Evolutionary conservation across 2,113 vertebrate species (phyloP).

Genomic region (Larimichthys polyactis): DNA sequence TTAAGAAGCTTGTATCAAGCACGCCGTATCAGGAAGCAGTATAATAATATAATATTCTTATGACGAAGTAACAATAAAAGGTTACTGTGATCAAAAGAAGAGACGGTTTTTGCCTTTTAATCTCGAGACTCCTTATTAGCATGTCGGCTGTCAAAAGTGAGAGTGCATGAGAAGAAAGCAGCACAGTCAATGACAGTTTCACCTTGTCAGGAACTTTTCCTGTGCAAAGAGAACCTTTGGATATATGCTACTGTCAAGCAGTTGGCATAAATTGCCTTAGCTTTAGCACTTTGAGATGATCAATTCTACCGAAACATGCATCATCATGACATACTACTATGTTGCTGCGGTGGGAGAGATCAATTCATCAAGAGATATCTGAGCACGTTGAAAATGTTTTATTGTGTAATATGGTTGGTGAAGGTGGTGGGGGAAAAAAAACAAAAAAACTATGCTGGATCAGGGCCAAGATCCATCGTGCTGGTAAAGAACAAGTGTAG

Average conservation of each 20-base stretch:
- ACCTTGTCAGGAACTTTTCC: slow-evolving; percentile 36
- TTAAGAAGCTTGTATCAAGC: neutral
- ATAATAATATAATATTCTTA: neutral
- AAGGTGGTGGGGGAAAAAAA: slow-evolving; percentile 29
- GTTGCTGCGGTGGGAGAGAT: slow-evolving; percentile 35
- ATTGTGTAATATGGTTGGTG: slow-evolving; percentile 39
- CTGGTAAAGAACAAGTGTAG: slow-evolving; percentile 22
- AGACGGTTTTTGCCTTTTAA: neutral
- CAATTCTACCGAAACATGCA: slow-evolving; percentile 57
- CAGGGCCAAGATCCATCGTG: slow-evolving; percentile 34
- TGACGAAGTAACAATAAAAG: neutral
- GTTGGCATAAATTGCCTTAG: slow-evolving; percentile 45
- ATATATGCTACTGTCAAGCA: slow-evolving; percentile 51
- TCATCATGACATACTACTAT: slow-evolving; percentile 49
- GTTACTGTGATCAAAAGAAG: neutral
- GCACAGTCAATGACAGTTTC: slow-evolving; percentile 39
- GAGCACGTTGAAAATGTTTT: slow-evolving; percentile 51
- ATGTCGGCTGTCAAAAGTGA: slow-evolving; percentile 12
- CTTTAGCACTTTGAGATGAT: slow-evolving; percentile 49
- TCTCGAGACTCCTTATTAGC: slow-evolving; percentile 12
- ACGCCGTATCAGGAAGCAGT: neutral
- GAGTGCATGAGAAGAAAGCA: slow-evolving; percentile 8
- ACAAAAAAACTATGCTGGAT: slow-evolving; percentile 42
- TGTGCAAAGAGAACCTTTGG: slow-evolving; percentile 39
- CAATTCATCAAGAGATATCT: slow-evolving; percentile 66